Conservation (phyloP, 2,113 vertebrate species). For the Athene cunicularia region DNA sequence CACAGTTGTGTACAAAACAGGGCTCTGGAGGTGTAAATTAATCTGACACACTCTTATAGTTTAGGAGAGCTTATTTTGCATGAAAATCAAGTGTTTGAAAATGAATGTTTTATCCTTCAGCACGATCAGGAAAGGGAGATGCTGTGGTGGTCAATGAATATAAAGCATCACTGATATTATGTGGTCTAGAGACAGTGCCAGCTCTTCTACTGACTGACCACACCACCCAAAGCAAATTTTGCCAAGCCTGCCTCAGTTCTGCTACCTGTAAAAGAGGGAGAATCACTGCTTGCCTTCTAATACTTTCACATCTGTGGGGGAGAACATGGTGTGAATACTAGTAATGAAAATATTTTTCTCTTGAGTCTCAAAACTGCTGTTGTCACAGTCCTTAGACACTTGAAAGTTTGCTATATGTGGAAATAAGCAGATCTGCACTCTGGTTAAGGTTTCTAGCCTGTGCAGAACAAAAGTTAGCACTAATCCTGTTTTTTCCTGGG, state of each 20-base stretch:
- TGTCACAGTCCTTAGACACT: neutral
- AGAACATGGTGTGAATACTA: fast-evolving
- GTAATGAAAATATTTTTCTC: neutral
- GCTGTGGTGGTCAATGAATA: neutral
- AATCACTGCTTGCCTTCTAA: neutral
- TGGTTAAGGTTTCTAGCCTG: neutral
- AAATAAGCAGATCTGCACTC: neutral
- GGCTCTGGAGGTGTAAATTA: neutral
- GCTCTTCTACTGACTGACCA: neutral
- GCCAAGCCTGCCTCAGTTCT: neutral
- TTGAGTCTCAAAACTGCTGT: neutral
- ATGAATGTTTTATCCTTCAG: neutral
- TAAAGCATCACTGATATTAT: neutral
- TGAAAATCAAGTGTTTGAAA: neutral
- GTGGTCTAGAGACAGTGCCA: neutral
- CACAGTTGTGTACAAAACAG: neutral
- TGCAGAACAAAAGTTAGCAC: neutral
- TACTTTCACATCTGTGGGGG: neutral
- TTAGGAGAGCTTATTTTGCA: neutral
- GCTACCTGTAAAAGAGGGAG: neutral
- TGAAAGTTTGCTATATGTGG: neutral
- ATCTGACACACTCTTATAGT: neutral
- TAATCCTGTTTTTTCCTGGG: neutral
- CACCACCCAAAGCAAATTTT: neutral
- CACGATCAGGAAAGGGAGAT: neutral